Conservation (phyloP, 2,113 vertebrate genomes). For the Gallinago media region DNA sequence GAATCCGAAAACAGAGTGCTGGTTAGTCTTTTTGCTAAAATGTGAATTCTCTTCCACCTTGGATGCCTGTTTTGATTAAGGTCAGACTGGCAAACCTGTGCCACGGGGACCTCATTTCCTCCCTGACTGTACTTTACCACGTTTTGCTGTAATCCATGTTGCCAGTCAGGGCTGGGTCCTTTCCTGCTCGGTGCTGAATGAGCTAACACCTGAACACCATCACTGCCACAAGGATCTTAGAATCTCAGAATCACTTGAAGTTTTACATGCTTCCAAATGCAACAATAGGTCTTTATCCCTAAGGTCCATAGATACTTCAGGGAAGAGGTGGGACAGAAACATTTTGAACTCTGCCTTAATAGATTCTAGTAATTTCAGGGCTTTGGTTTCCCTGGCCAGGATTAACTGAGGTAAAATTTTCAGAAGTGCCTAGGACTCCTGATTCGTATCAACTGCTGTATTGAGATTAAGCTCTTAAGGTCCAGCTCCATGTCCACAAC, state of each 20-base stretch:
- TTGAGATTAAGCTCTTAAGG: not conserved
- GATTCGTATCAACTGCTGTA: not conserved
- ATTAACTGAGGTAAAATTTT: slow-evolving; percentile 53
- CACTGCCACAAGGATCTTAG: not conserved
- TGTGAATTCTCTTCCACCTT: not conserved
- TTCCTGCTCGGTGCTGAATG: not conserved
- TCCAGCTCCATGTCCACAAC: not conserved
- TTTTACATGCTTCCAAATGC: slow-evolving; percentile 20
- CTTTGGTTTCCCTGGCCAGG: slow-evolving; percentile 18
- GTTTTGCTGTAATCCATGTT: not conserved
- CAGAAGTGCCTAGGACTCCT: slow-evolving; percentile 34
- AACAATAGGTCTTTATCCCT: not conserved
- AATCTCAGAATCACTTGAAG: not conserved
- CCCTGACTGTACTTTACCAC: not conserved
- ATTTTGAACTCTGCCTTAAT: slow-evolving; percentile 57
- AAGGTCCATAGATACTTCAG: not conserved
- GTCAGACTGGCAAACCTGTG: not conserved
- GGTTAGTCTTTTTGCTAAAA: not conserved
- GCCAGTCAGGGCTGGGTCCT: not conserved
- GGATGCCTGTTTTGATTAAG: not conserved
- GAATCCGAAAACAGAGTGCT: not conserved
- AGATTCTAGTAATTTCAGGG: slow-evolving; percentile 26
- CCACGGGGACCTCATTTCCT: not conserved
- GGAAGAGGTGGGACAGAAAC: not conserved
- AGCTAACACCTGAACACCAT: not conserved